phyloP scores from a whole-genome alignment of 2,797 vertebrate genomes.

The Scomberomorus guttatus region DNA sequence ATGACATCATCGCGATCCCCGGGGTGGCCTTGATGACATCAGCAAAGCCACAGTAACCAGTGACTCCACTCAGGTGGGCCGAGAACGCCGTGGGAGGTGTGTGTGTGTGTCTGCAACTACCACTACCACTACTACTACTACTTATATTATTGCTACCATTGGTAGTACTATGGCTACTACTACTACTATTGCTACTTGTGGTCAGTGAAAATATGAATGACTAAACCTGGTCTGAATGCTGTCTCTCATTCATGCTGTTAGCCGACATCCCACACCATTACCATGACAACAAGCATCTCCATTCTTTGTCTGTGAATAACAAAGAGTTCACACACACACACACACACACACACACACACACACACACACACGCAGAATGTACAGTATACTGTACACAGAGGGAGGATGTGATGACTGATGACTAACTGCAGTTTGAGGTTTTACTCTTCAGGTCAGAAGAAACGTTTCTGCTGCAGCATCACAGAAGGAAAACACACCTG shows the following conservation, averaged over 20 bases:
- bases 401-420: background rate
- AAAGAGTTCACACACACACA: background rate
- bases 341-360: conserved; percentile 9
- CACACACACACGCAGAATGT: conserved; percentile 4
- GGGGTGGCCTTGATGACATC: conserved; percentile 15
- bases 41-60: background rate
- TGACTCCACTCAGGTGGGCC: background rate
- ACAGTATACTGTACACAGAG: background rate
- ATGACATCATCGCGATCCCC: conserved; percentile 37
- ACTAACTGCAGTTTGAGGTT: background rate
- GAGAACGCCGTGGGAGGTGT: background rate
- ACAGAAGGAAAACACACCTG: background rate
- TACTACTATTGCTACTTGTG: background rate
- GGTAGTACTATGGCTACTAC: background rate
- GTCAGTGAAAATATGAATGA: conserved; percentile 17
- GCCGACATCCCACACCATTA: conserved; percentile 32
- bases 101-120: background rate
- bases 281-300: conserved; percentile 39
- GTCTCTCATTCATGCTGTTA: conserved; percentile 14
- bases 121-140: background rate
- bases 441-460: background rate
- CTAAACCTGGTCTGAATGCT: conserved; percentile 5
- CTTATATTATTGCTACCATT: background rate
- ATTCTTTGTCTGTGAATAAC: conserved; percentile 5
- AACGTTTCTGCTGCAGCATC: background rate